phyloP scores from a whole-genome alignment of 2,113 vertebrate genomes.

The Bufo bufo region DNA sequence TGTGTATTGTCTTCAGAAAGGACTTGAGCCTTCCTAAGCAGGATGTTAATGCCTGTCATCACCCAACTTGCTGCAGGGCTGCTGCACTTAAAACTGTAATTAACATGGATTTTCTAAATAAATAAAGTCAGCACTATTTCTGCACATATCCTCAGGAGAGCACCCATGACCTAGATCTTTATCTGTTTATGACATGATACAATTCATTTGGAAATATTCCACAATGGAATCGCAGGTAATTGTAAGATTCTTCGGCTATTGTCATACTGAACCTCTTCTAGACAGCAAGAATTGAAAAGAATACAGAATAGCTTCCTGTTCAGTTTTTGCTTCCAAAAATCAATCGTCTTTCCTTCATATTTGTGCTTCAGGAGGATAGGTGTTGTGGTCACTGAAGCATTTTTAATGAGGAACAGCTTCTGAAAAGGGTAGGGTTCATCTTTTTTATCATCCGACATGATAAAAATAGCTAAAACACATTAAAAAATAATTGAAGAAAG shows the following conservation, averaged over 20 bases:
- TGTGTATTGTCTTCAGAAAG: constrained; percentile 28
- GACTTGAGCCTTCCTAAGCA: constrained; percentile 8
- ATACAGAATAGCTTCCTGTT: not conserved
- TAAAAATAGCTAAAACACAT: constrained; percentile 29
- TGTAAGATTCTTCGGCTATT: not conserved
- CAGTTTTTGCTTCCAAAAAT: not conserved
- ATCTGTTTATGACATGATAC: constrained; percentile 44
- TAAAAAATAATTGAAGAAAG: not conserved
- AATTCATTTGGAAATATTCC: constrained; percentile 45
- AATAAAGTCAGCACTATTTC: constrained; percentile 57
- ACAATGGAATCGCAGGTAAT: constrained; percentile 23
- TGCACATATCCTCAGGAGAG: constrained; percentile 42
- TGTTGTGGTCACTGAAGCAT: not conserved
- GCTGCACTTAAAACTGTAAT: constrained; percentile 55
- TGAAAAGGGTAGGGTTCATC: not conserved
- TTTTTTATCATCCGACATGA: constrained; percentile 2
- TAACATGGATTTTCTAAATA: constrained; percentile 56
- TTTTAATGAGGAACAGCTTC: constrained; percentile 14
- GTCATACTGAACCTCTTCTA: constrained; percentile 10
- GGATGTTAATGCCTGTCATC: constrained; percentile 41
- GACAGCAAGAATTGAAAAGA: not conserved
- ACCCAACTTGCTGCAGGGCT: constrained; percentile 36
- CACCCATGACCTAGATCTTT: constrained; percentile 50
- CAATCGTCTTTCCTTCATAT: not conserved
- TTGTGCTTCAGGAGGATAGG: constrained; percentile 1